Evolutionary conservation across 1,140 invertebrate genomes (phyloP).

Genomic region (Sogatella furcifera): DNA sequence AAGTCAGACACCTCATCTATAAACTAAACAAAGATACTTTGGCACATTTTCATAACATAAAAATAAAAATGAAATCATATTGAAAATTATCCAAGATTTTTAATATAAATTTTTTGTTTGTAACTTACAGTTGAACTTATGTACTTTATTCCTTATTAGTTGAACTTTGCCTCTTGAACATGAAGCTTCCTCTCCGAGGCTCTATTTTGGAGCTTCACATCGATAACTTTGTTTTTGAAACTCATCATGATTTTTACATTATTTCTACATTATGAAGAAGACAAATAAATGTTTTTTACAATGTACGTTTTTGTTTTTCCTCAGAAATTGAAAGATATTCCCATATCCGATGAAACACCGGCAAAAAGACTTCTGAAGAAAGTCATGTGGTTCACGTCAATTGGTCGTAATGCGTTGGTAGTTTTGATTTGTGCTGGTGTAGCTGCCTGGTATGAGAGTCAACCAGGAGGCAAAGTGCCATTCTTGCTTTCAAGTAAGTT

Average conservation of each 20-base stretch:
- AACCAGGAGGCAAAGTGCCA: constrained; percentile 28
- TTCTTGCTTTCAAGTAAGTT: constrained; percentile 41
- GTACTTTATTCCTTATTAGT: no score
- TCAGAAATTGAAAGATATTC: constrained; percentile 54
- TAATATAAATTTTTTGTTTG: neutral
- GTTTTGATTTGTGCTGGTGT: constrained; percentile 52
- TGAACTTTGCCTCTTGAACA: no score
- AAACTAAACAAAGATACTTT: no score
- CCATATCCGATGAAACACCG: constrained; percentile 24
- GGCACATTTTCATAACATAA: no score
- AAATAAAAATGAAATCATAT: no score
- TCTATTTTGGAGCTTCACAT: no score
- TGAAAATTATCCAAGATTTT: neutral
- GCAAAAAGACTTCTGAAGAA: constrained; percentile 33
- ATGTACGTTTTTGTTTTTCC: constrained; percentile 15
- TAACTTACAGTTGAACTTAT: no score
- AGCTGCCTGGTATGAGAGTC: constrained; percentile 27
- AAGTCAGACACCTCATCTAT: no score
- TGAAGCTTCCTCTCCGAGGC: no score
- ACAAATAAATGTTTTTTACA: no score
- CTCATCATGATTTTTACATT: no score
- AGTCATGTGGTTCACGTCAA: constrained; percentile 58
- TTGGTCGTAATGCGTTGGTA: constrained; percentile 63
- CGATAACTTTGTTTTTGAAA: neutral
- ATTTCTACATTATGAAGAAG: no score